Base-by-base conservation (phyloP, 2,888 invertebrate species). In the Andrena hattorfiana region DNA sequence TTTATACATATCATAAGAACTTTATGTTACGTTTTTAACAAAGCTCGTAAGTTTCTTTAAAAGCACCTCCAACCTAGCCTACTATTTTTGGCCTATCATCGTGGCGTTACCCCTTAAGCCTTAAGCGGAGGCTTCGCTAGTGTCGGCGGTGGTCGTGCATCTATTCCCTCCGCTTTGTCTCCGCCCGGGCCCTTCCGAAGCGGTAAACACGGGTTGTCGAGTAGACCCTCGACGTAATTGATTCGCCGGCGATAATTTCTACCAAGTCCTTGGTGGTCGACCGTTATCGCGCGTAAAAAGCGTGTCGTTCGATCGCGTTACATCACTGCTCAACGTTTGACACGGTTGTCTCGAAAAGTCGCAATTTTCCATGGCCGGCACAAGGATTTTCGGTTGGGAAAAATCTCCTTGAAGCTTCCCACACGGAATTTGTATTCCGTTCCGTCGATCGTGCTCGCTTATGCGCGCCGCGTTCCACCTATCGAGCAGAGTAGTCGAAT, bases 161-260 rank as follows among this genome's bases (percentile, higher is more conserved):
- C n/a, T n/a, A n/a, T n/a, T n/a, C n/a, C n/a, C n/a, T n/a, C n/a
- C n/a, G n/a, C n/a, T n/a, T n/a, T n/a, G n/a, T n/a, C n/a, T n/a
- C n/a, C n/a, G n/a, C n/a, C n/a, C n/a, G n/a, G n/a, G n/a, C n/a
- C n/a, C n/a, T n/a, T n/a, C n/a, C 16, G 48, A 30, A 62, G n/a
- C 49, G 20, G 69, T 68, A 83, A 81, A 83, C 78, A 84, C 16
- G 74, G 77, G 64, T 87, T 87, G 85, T 85, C 87, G 49, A 20
- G 8, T 32, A 74, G 54, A 59, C 28, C 32, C 28, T 23, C 63
- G 35, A 10, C 10, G 26, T 74, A 79, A 79, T 74, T 74, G 66
- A 81, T 74, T 60, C 49, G 16, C 10, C 4, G 23, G 0, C n/a
- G 78, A 73, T 77, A 63, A 77, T 32, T 32, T 49, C 13, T 16